These are phyloP conservation scores for Tricholauxania praeusta DNA, from an alignment of 2,888 invertebrate genomes.

Conservation along the genomic window DNA sequence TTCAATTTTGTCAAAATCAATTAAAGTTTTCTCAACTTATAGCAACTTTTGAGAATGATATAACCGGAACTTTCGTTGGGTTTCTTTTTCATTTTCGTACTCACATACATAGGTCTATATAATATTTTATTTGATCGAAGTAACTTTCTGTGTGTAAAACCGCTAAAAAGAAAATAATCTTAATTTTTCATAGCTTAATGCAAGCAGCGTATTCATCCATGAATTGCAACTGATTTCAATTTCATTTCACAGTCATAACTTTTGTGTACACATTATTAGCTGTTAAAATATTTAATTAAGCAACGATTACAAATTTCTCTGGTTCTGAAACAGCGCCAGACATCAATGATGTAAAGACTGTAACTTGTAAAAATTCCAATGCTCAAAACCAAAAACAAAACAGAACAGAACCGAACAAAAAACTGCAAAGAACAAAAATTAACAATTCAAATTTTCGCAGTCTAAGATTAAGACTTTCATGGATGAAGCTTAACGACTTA, in stretches of 20 bases:
- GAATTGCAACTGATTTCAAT: constrained; percentile 40
- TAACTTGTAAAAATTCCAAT: background rate
- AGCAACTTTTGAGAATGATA: no score
- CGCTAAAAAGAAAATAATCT: no score
- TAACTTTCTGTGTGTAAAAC: no score
- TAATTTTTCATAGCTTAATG: no score
- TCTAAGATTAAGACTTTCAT: constrained; percentile 34
- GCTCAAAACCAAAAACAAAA: background rate
- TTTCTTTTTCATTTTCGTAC: no score
- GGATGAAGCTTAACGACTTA: constrained; percentile 17
- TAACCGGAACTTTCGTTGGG: no score
- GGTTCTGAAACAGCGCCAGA: background rate
- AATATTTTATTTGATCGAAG: no score
- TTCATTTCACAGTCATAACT: constrained; percentile 47
- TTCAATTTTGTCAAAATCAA: no score
- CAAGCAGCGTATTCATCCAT: background rate
- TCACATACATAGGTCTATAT: no score
- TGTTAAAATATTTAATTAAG: constrained; percentile 44
- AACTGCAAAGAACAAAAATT: constrained; percentile 4
- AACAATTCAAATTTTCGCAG: constrained; percentile 28
- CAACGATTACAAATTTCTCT: constrained; percentile 38
- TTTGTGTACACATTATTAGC: constrained; percentile 8
- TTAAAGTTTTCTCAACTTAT: no score
- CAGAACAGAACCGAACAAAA: background rate
- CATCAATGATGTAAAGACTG: constrained; percentile 4